phyloP scores from a whole-genome alignment of 2,888 invertebrate genomes.

The Agrotis exclamationis region DNA sequence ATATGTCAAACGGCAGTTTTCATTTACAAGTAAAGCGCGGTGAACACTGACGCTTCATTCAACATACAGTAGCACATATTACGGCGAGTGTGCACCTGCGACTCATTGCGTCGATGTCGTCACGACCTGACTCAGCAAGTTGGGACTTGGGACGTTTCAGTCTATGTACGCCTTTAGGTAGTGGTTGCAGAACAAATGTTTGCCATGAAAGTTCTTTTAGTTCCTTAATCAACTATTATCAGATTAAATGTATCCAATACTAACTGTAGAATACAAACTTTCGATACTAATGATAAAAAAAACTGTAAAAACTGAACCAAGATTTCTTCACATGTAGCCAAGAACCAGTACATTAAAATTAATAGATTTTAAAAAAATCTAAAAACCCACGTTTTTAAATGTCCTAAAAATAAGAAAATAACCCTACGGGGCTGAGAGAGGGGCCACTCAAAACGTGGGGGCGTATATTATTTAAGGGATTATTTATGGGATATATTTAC shows the following conservation, averaged over 20 bases:
- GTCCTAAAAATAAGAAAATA: too few relatives aligned
- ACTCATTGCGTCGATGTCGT: constrained; percentile 71
- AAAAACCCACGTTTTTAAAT: too few relatives aligned
- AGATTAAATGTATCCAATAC: not conserved
- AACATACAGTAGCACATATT: constrained; percentile 75
- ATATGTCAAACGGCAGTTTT: constrained; percentile 56
- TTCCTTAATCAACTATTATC: not conserved
- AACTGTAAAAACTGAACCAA: not conserved
- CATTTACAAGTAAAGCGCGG: constrained; percentile 57
- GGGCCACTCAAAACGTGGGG: too few relatives aligned
- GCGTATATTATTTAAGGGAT: too few relatives aligned
- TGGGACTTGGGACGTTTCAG: constrained; percentile 66
- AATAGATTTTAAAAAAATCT: too few relatives aligned
- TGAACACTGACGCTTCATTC: constrained; percentile 65
- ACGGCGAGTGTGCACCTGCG: constrained; percentile 79
- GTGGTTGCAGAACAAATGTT: constrained; percentile 50
- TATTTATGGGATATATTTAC: too few relatives aligned
- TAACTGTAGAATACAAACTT: too few relatives aligned
- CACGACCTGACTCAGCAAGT: constrained; percentile 72
- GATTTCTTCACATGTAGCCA: too few relatives aligned
- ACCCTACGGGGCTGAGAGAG: too few relatives aligned
- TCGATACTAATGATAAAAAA: too few relatives aligned
- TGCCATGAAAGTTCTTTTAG: not conserved
- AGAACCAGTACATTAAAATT: too few relatives aligned
- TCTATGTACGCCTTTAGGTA: constrained; percentile 68